phyloP scores from a whole-genome alignment of 1,140 invertebrate species.

The Glossosoma conforme region DNA sequence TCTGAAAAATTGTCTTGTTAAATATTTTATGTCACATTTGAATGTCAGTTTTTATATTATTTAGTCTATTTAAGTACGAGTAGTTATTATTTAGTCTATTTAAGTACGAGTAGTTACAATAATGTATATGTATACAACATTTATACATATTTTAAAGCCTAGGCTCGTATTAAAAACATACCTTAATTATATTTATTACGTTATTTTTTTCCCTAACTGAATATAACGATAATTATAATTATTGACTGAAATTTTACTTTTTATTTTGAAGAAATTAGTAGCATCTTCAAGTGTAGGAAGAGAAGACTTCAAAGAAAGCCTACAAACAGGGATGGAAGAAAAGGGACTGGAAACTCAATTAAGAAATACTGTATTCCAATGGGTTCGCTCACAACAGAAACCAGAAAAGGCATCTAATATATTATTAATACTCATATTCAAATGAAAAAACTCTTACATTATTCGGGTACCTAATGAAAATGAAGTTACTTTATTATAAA shows the following conservation, averaged over 20 bases:
- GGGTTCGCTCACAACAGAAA: conserved; percentile 60
- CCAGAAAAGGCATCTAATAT: conserved; percentile 30
- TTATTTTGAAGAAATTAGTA: conserved; percentile 60
- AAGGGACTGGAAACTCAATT: conserved; percentile 74
- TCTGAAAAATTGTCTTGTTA: conserved; percentile 1
- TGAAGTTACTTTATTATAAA: conserved; percentile 8
- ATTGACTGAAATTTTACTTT: conserved; percentile 17
- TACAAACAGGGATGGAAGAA: conserved; percentile 66
- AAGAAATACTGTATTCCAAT: conserved; percentile 77
- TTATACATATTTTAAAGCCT: not conserved
- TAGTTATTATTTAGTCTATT: no score
- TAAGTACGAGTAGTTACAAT: no score
- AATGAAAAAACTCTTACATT: conserved; percentile 22
- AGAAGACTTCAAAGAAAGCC: conserved; percentile 69
- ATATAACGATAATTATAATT: conserved; percentile 5
- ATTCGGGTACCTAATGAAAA: not conserved
- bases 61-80: no score
- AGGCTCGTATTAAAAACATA: conserved; percentile 4
- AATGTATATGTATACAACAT: conserved; percentile 24
- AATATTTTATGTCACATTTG: no score
- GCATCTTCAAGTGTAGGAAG: conserved; percentile 65
- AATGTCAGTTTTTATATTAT: no score
- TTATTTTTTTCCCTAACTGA: not conserved
- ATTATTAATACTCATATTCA: conserved; percentile 30
- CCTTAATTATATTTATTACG: conserved; percentile 2